These are phyloP conservation scores for Drosophila yooni DNA, from an alignment of 2,888 invertebrate species.

Conservation along the genomic window DNA sequence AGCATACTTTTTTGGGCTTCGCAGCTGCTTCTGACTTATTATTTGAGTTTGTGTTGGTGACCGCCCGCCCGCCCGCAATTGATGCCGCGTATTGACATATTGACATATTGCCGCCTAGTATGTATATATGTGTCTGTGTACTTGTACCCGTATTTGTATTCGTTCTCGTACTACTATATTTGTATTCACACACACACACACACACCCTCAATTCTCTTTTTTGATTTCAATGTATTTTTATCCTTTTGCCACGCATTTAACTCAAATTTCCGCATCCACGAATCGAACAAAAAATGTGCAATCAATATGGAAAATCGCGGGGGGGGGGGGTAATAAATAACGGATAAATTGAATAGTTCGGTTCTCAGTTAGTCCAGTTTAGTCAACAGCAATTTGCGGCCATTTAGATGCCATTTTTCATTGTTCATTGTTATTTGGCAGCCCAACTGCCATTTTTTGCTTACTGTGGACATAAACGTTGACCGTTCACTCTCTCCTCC, in stretches of 20 bases:
- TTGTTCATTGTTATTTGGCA: background rate
- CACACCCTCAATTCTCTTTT: conserved; percentile 11
- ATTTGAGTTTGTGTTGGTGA: conserved; percentile 32
- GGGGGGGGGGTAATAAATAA: background rate
- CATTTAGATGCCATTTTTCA: conserved; percentile 30
- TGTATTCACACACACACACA: conserved; percentile 11
- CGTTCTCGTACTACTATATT: conserved; percentile 7
- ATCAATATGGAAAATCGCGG: background rate
- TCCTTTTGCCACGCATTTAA: conserved; percentile 32
- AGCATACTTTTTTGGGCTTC: conserved; percentile 79
- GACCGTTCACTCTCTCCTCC: background rate
- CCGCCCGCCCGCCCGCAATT: conserved; percentile 33
- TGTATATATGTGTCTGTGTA: conserved; percentile 7
- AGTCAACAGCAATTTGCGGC: conserved; percentile 56
- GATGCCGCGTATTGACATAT: conserved; percentile 40
- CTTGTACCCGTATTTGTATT: conserved; percentile 16
- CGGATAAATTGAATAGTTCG: conserved; percentile 11
- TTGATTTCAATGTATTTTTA: conserved; percentile 7
- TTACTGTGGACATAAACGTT: conserved; percentile 19
- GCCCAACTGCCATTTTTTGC: background rate
- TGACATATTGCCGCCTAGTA: conserved; percentile 8
- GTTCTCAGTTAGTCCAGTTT: conserved; percentile 24
- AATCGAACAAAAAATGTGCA: conserved; percentile 7
- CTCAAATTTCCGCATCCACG: conserved; percentile 34
- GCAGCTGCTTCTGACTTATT: conserved; percentile 56